Evolutionary conservation across 2,888 invertebrate species (phyloP).

Genomic region (Paralinhomoeus sp.): DNA sequence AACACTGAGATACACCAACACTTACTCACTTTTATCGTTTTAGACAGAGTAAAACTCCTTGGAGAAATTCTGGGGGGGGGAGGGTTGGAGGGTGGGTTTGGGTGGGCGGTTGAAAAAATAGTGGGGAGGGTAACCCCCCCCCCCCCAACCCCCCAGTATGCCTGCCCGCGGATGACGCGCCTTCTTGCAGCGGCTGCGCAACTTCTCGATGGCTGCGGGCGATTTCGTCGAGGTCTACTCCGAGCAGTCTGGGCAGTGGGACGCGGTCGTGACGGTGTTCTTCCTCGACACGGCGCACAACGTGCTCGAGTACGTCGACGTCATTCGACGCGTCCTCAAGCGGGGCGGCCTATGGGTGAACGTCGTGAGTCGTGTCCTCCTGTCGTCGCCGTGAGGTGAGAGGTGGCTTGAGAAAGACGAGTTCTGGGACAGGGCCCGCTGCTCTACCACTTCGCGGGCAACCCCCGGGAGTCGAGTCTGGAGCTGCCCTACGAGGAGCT

Average conservation of each 20-base stretch:
- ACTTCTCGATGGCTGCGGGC: slow-evolving; percentile 82
- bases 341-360: slow-evolving; percentile 37
- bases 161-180: too few species aligned
- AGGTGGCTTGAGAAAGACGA: too few species aligned
- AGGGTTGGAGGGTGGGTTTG: too few species aligned
- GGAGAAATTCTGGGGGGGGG: too few species aligned
- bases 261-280: slow-evolving; percentile 83
- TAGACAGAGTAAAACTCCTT: too few species aligned
- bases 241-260: slow-evolving; percentile 47
- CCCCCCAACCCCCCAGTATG: too few species aligned
- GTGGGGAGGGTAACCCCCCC: too few species aligned
- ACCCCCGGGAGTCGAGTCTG: slow-evolving; percentile 61
- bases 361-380: neutral
- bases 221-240: slow-evolving; percentile 65
- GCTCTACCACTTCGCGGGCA: slow-evolving; percentile 62
- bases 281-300: slow-evolving; percentile 96
- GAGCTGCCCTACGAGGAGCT: slow-evolving; percentile 62
- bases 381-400: neutral
- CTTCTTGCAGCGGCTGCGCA: too few species aligned
- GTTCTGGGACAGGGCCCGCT: slow-evolving; percentile 60
- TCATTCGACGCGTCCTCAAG: slow-evolving; percentile 63
- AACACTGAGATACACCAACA: too few species aligned
- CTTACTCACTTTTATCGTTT: too few species aligned
- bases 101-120: too few species aligned
- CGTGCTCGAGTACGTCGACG: slow-evolving; percentile 74